phyloP scores from a whole-genome alignment of 1,140 invertebrate species.

The Lepidurus arcticus region DNA sequence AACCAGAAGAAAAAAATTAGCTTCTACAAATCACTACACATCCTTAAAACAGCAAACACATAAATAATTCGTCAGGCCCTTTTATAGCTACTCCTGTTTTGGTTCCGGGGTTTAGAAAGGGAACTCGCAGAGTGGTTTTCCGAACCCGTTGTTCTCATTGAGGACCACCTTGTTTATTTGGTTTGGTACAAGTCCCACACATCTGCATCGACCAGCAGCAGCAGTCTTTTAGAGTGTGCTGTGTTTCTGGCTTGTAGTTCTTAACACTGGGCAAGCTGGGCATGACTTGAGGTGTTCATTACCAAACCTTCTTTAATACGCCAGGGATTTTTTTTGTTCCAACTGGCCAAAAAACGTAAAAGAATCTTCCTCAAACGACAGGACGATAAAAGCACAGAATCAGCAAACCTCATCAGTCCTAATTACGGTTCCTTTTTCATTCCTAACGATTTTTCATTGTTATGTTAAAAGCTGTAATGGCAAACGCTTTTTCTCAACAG shows the following conservation, averaged over 20 bases:
- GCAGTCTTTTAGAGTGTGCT: not conserved
- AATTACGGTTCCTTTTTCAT: no score
- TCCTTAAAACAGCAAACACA: no score
- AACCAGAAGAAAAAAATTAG: no score
- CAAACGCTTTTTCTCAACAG: no score
- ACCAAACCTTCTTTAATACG: not conserved
- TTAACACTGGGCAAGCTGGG: not conserved
- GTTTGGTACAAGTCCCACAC: slow-evolving; percentile 8
- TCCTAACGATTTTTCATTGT: no score
- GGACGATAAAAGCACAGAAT: no score
- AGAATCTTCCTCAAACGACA: no score
- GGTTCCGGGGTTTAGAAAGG: not conserved
- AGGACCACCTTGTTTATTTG: slow-evolving; percentile 18
- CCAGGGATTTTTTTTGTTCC: no score
- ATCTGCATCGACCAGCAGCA: not conserved
- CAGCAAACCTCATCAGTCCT: no score
- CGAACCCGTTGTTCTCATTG: slow-evolving; percentile 15
- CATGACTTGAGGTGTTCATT: not conserved
- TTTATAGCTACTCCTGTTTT: not conserved
- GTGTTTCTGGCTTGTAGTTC: not conserved
- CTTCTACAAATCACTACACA: no score
- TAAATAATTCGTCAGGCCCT: not conserved
- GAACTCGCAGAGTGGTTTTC: not conserved
- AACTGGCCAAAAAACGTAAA: no score
- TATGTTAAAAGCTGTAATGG: no score